These are phyloP conservation scores for Aleiodes sp. DNA, from an alignment of 1,140 invertebrate species.

Conservation along the genomic window DNA sequence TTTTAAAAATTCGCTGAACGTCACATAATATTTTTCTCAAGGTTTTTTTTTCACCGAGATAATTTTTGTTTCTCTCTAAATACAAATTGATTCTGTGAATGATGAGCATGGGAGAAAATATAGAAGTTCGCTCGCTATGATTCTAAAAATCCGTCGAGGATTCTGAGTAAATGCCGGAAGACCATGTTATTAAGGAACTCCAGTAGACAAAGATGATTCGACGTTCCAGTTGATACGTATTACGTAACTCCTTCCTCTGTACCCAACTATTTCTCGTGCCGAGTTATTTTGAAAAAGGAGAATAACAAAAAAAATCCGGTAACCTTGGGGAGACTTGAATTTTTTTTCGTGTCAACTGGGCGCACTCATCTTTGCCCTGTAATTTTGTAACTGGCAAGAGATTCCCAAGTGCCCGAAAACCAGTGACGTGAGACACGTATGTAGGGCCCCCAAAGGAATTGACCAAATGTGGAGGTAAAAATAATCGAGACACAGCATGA, in stretches of 20 bases:
- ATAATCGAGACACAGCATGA: background rate
- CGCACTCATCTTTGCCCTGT: background rate
- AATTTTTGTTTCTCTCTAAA: too few species aligned
- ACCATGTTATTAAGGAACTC: background rate
- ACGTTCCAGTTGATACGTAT: background rate
- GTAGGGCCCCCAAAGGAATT: background rate
- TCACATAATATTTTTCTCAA: too few species aligned
- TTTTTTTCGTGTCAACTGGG: background rate
- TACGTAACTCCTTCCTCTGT: background rate
- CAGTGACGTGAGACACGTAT: background rate
- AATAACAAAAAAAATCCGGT: background rate
- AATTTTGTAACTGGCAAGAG: background rate
- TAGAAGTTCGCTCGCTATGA: background rate
- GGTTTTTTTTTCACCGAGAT: too few species aligned
- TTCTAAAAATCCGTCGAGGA: background rate
- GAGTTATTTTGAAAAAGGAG: too few species aligned
- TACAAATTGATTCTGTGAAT: too few species aligned
- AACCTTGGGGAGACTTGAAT: background rate
- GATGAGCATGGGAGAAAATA: background rate
- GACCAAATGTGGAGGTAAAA: background rate
- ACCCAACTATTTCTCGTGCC: background rate
- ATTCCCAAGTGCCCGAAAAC: background rate
- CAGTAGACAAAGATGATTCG: conserved; percentile 4
- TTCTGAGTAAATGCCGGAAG: background rate
- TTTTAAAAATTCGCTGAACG: too few species aligned